A percentile compares a stretch with the other conserved stretches of the same genome.
Evolutionary conservation across 2,888 invertebrate genomes (phyloP).

Genomic region (Chaitophorus viminalis): DNA sequence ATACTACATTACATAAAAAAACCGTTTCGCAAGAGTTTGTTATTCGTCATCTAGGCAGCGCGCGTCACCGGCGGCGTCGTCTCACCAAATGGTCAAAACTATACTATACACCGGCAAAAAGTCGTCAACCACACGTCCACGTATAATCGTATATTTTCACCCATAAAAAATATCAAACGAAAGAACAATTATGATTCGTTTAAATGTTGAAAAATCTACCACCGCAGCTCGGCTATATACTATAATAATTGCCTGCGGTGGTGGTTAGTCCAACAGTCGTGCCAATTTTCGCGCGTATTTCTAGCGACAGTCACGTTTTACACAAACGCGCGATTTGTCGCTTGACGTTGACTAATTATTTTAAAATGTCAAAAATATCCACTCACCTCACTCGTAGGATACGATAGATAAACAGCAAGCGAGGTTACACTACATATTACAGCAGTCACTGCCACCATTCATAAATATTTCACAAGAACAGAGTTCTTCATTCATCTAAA

Average conservation of each 20-base stretch:
- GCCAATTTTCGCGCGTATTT: slow-evolving; percentile 8
- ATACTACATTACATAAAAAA: not conserved
- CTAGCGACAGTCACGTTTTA: not conserved
- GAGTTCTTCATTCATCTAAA: not conserved
- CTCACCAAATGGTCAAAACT: not conserved
- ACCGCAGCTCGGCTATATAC: not conserved
- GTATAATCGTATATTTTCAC: not conserved
- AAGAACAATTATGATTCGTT: not conserved
- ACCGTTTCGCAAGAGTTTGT: not conserved
- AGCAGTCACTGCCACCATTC: not conserved
- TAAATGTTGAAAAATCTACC: not conserved
- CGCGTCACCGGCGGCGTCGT: not conserved
- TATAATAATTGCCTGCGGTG: not conserved
- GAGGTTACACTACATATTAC: not conserved
- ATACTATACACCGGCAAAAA: not conserved
- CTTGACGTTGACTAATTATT: slow-evolving; percentile 2
- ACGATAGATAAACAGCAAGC: not conserved
- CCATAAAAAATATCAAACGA: not conserved
- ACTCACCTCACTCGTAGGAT: not conserved
- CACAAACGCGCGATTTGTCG: not conserved
- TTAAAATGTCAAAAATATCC: not conserved
- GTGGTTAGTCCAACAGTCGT: not conserved
- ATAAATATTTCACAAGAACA: not conserved
- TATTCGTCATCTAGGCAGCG: not conserved
- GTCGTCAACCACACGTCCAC: not conserved